Conservation (phyloP, 2,113 vertebrate species). For the Lagopus muta region DNA sequence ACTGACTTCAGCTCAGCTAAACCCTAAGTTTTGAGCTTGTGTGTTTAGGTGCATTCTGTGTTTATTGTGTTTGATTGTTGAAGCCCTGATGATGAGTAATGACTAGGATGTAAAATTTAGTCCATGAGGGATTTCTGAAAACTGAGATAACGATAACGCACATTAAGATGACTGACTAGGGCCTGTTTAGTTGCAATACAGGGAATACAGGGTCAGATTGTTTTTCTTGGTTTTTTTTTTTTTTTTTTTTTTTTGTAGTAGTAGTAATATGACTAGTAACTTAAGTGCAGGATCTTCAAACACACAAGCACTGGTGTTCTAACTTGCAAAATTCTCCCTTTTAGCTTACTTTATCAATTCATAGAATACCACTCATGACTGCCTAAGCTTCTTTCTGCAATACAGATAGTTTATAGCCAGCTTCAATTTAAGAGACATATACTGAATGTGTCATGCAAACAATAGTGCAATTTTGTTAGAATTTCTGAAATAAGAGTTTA, state of each 20-base stretch:
- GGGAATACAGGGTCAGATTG: neutral
- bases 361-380: neutral
- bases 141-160: neutral
- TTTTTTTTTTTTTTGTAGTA: neutral
- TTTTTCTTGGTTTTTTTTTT: too few species aligned
- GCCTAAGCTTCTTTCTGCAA: neutral
- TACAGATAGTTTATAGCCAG: neutral
- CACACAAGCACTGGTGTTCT: neutral
- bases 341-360: neutral
- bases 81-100: neutral
- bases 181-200: neutral
- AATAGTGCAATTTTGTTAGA: neutral
- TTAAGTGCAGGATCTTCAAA: neutral
- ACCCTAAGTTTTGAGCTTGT: neutral
- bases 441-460: neutral
- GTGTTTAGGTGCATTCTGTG: neutral
- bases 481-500: neutral
- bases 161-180: neutral
- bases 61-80: neutral
- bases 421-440: neutral
- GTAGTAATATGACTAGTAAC: neutral
- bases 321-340: neutral
- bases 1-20: neutral
- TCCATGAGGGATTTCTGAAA: neutral
- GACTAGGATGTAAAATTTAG: neutral